These are phyloP conservation scores for Zaprionus lachaisei DNA, from an alignment of 1,140 invertebrate genomes.

Conservation along the genomic window DNA sequence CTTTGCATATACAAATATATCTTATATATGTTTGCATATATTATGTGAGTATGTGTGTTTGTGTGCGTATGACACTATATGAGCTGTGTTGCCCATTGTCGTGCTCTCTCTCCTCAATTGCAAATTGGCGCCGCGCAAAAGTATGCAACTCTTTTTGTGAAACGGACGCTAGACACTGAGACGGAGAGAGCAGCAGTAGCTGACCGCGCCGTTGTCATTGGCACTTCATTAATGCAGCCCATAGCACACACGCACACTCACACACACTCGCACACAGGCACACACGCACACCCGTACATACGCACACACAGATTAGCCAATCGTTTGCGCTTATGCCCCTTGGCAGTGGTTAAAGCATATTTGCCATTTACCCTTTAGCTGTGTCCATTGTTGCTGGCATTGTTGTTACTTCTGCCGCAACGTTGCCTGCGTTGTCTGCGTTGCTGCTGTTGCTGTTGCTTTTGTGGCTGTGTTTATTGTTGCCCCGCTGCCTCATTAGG, in stretches of 20 bases:
- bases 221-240: constrained; percentile 65
- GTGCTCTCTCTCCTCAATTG: constrained; percentile 43
- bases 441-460: constrained; percentile 40
- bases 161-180: neutral
- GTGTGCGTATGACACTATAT: constrained; percentile 9
- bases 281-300: constrained; percentile 39
- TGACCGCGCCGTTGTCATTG: constrained; percentile 40
- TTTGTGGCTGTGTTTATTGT: constrained; percentile 41
- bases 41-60: neutral
- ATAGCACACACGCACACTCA: constrained; percentile 31
- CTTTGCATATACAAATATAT: constrained; percentile 7
- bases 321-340: constrained; percentile 38
- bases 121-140: constrained; percentile 49
- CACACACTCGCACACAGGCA: constrained; percentile 15
- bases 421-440: constrained; percentile 8
- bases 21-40: neutral
- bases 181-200: neutral
- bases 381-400: constrained; percentile 16
- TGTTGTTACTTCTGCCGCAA: constrained; percentile 18
- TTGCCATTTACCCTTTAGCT: constrained; percentile 49
- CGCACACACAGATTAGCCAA: constrained; percentile 52
- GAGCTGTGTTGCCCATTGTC: constrained; percentile 27
- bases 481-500: constrained; percentile 48
- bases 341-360: constrained; percentile 49
- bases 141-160: constrained; percentile 35